A percentile compares a stretch with the other conserved stretches of the same genome.
phyloP scores from a whole-genome alignment of 2,888 invertebrate species.

The Thecophora atra region DNA sequence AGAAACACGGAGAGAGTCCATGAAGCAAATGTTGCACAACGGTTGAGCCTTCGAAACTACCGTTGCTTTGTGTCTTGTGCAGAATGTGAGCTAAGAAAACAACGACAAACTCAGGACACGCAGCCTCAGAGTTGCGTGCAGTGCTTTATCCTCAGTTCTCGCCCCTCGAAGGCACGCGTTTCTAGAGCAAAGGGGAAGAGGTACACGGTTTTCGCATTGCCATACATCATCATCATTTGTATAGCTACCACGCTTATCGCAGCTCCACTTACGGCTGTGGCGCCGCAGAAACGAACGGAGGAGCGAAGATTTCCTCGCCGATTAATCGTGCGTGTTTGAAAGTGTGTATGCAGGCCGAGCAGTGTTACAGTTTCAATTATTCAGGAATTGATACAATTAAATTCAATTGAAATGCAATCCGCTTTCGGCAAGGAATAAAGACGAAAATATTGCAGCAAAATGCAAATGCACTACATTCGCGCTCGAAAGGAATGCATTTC shows the following conservation, averaged over 20 bases:
- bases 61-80: no score
- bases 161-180: no score
- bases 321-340: background rate
- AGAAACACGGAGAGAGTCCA: background rate
- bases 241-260: background rate
- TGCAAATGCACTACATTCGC: no score
- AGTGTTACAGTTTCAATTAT: slow-evolving; percentile 13
- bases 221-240: slow-evolving; percentile 13
- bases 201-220: slow-evolving; percentile 20
- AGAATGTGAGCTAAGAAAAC: no score
- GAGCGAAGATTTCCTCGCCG: background rate
- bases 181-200: background rate
- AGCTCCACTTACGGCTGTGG: background rate
- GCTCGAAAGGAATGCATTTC: no score
- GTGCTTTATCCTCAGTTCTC: no score
- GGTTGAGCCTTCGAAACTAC: background rate
- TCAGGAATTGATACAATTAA: background rate
- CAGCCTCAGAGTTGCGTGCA: no score
- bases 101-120: no score
- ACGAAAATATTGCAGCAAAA: no score
- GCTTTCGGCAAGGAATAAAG: no score
- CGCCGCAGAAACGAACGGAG: background rate
- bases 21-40: background rate
- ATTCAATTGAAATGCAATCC: slow-evolving; percentile 6
- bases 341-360: background rate